These are phyloP conservation scores for Punctoribates punctum DNA, from an alignment of 2,888 invertebrate genomes.

Conservation along the genomic window DNA sequence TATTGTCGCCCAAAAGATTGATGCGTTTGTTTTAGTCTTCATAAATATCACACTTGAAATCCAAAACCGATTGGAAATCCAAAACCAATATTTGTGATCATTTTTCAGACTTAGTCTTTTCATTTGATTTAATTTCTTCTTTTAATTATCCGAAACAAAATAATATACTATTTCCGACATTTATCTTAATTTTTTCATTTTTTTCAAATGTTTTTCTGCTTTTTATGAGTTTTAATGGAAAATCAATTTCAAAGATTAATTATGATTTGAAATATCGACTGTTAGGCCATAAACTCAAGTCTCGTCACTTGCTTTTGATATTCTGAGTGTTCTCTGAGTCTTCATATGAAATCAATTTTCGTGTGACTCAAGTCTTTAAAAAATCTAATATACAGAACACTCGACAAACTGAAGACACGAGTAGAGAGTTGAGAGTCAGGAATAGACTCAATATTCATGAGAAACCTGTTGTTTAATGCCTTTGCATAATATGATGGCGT, in stretches of 20 bases:
- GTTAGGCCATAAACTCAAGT: neutral
- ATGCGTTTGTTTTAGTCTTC: too few relatives aligned
- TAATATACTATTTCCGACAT: neutral
- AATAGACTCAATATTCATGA: constrained; percentile 26
- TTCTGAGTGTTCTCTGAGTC: neutral
- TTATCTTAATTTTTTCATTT: neutral
- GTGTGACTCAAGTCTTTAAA: constrained; percentile 31
- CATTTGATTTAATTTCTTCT: neutral
- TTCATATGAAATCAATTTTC: constrained; percentile 29
- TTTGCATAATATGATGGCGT: constrained; percentile 20
- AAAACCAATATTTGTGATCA: too few relatives aligned
- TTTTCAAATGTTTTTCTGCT: neutral
- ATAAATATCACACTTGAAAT: too few relatives aligned
- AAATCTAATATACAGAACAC: constrained; percentile 13
- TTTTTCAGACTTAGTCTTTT: neutral
- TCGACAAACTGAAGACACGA: constrained; percentile 30
- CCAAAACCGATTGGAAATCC: too few relatives aligned
- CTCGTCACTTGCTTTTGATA: neutral
- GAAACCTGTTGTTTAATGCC: constrained; percentile 34
- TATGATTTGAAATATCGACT: constrained; percentile 19
- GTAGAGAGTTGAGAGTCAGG: neutral
- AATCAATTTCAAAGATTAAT: constrained; percentile 27
- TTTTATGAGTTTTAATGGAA: neutral
- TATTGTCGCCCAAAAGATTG: too few relatives aligned
- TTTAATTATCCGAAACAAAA: neutral